A percentile compares a stretch with the other conserved stretches of the same genome.
Evolutionary conservation across 2,888 invertebrate species (phyloP).

Genomic region (Aspidapion aeneum): DNA sequence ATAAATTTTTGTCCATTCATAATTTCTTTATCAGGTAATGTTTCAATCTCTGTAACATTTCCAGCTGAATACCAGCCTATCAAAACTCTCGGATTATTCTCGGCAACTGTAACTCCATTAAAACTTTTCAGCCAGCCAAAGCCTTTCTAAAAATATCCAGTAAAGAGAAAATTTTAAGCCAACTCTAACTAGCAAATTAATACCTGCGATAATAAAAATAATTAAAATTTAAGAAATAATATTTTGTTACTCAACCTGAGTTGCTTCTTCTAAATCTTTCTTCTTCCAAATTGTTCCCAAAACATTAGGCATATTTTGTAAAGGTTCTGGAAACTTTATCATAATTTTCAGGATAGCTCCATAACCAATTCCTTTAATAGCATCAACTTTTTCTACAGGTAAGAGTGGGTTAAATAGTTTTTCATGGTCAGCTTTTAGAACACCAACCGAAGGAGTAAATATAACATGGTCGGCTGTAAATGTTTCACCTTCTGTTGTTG

Average conservation of each 20-base stretch:
- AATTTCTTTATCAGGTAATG: constrained; percentile 52
- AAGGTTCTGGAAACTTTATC: constrained; percentile 27
- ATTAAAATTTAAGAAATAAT: background rate
- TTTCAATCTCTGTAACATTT: constrained; percentile 60
- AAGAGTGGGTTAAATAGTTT: constrained; percentile 29
- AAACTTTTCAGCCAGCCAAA: constrained; percentile 21
- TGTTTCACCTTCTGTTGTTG: constrained; percentile 48
- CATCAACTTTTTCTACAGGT: constrained; percentile 27
- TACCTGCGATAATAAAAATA: too few relatives aligned
- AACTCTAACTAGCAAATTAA: constrained; percentile 20
- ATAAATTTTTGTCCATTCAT: constrained; percentile 48
- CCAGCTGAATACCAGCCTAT: constrained; percentile 64
- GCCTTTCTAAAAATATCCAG: background rate
- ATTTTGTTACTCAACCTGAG: constrained; percentile 9
- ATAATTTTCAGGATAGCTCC: constrained; percentile 31
- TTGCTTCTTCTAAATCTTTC: constrained; percentile 31
- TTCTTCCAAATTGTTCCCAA: constrained; percentile 30
- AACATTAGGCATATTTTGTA: constrained; percentile 26
- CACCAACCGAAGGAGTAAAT: constrained; percentile 49
- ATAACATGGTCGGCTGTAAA: constrained; percentile 59
- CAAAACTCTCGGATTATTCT: constrained; percentile 55
- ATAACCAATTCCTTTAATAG: constrained; percentile 32
- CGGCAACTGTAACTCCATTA: constrained; percentile 15
- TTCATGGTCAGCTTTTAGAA: constrained; percentile 29
- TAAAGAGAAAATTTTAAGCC: background rate